phyloP scores from a whole-genome alignment of 2,888 invertebrate species.

The Tuberolachnus salignus region DNA sequence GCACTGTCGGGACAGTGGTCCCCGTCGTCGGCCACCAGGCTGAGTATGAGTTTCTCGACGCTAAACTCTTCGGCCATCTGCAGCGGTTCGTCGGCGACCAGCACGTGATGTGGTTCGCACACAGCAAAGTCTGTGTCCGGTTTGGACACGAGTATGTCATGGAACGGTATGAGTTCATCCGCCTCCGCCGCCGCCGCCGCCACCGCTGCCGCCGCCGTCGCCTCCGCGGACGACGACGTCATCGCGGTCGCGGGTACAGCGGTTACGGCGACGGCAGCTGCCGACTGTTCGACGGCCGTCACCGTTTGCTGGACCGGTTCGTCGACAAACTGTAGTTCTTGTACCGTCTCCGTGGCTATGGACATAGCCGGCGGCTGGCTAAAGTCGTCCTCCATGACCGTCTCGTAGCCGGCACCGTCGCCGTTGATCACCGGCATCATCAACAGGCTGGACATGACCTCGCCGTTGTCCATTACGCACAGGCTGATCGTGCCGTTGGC shows the following conservation, averaged over 20 bases:
- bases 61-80: slow-evolving; percentile 52
- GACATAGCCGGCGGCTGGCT: slow-evolving; percentile 56
- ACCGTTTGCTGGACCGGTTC: slow-evolving; percentile 54
- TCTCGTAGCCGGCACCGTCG: slow-evolving; percentile 56
- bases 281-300: slow-evolving; percentile 38
- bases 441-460: slow-evolving; percentile 56
- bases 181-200: not conserved
- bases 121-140: slow-evolving; percentile 48
- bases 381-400: slow-evolving; percentile 56
- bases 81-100: slow-evolving; percentile 20
- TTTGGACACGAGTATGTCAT: slow-evolving; percentile 44
- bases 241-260: not conserved
- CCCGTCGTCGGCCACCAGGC: slow-evolving; percentile 53
- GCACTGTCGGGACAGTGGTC: slow-evolving; percentile 52
- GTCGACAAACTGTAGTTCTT: slow-evolving; percentile 56
- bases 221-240: too few relatives aligned
- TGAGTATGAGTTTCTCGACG: slow-evolving; percentile 57
- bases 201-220: not conserved
- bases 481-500: slow-evolving; percentile 57
- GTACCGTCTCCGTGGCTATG: slow-evolving; percentile 57
- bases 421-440: slow-evolving; percentile 56
- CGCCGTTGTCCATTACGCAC: slow-evolving; percentile 58
- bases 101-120: slow-evolving; percentile 24
- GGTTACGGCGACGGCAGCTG: not conserved
- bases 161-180: slow-evolving; percentile 40